phyloP scores from a whole-genome alignment of 1,140 invertebrate species.

The Penaeus chinensis region DNA sequence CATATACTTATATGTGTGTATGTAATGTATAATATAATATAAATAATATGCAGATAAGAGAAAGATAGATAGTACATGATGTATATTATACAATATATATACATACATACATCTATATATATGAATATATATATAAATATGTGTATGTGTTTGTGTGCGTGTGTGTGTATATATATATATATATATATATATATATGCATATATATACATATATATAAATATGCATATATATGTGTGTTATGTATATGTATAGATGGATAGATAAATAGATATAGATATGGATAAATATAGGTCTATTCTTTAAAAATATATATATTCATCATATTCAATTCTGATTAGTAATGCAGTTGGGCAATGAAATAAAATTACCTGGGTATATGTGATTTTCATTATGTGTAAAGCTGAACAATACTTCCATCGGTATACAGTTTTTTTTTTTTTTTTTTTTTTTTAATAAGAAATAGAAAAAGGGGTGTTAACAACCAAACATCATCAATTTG shows the following conservation, averaged over 20 bases:
- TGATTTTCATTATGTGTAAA: too few species aligned
- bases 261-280: neutral
- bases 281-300: neutral
- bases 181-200: slow-evolving; percentile 5
- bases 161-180: neutral
- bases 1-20: neutral
- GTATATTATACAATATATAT: neutral
- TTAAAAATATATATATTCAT: neutral
- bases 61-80: too few species aligned
- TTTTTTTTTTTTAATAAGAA: too few species aligned
- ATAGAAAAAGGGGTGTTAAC: too few species aligned
- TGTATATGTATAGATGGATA: neutral
- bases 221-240: slow-evolving; percentile 3
- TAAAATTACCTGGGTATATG: too few species aligned
- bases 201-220: neutral
- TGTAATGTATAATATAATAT: neutral
- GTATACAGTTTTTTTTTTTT: too few species aligned
- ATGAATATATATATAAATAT: neutral
- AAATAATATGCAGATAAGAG: neutral
- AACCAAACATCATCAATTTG: too few species aligned
- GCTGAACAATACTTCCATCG: too few species aligned
- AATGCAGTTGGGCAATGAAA: too few species aligned
- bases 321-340: too few species aligned
- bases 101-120: neutral
- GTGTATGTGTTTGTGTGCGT: neutral